Evolutionary conservation across 2,113 vertebrate species (phyloP), one percentile per base, ranked within the genome.

Genomic region (Etheostoma spectabile): DNA sequence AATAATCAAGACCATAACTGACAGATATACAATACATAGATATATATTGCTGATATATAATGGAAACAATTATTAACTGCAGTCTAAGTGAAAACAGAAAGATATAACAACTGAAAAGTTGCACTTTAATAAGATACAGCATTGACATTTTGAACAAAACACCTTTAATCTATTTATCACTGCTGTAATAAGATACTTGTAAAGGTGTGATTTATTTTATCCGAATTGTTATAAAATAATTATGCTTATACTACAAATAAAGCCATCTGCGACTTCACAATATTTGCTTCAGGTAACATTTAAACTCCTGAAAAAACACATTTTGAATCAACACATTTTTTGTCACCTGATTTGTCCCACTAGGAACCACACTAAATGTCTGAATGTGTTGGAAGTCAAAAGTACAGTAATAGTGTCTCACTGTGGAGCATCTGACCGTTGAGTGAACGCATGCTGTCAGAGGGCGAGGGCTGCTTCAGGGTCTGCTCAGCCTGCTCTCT

Each of bases 401-500:
- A 18, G 65, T 24, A 35, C 13, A 59, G 51, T 30, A 38, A 48
- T 1, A 19, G 51, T 19, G 59, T 82, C 63, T 89, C 74, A 87
- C 79, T 61, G 83, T 69, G 65, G 61, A 61, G 53, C n/a, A 5
- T 70, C 97, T 96, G 93, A 99, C 98, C 98, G 80, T 99, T 99
- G 94, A 99, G 95, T 71, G 97, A 98, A 79, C 98, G 96, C 94
- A 99, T 97, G 94, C 95, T 97, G 73, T 99, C 98, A 56, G 98
- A 95, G 22, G 98, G 97, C 84, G 98, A 96, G 61, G 97, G 96
- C 94, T 99, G 98, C 93, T 99, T 99, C 85, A 99, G 94, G 2
- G 95, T 96, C 86, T 99, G 98, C 90, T 99, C 98, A 0, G 93
- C 97, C 95, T 99, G 98, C 82, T 99, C 98, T 86, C 98, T 96